phyloP scores from a whole-genome alignment of 2,888 invertebrate species.

The Cremastinae sp. region DNA sequence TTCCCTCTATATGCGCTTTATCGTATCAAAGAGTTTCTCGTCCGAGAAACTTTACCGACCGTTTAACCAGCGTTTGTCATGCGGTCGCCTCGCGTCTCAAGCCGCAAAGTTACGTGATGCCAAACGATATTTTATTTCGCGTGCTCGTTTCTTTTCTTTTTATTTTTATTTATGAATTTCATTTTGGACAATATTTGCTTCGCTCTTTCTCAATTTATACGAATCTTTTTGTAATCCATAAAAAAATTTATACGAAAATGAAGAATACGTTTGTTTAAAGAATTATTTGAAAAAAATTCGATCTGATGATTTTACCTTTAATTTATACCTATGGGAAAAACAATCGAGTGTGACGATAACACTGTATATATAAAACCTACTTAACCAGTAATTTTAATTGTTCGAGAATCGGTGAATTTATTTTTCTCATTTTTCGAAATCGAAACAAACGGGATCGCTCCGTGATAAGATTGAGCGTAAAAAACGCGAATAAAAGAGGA shows the following conservation, averaged over 20 bases:
- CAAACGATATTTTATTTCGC: constrained; percentile 32
- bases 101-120: constrained; percentile 55
- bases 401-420: constrained; percentile 30
- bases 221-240: too few relatives aligned
- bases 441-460: constrained; percentile 30
- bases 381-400: constrained; percentile 60
- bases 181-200: too few relatives aligned
- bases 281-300: too few relatives aligned
- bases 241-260: neutral
- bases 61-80: constrained; percentile 57
- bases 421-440: constrained; percentile 7
- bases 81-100: constrained; percentile 47
- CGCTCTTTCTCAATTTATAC: too few relatives aligned
- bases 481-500: constrained; percentile 29
- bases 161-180: neutral
- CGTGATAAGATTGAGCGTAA: neutral
- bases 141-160: neutral
- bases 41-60: constrained; percentile 3
- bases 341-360: too few relatives aligned
- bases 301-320: too few relatives aligned
- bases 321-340: too few relatives aligned
- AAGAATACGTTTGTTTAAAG: neutral
- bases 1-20: constrained; percentile 21
- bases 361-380: too few relatives aligned
- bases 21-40: constrained; percentile 6